Conservation (phyloP, 2,113 vertebrate species). For the Chamaea fasciata region DNA sequence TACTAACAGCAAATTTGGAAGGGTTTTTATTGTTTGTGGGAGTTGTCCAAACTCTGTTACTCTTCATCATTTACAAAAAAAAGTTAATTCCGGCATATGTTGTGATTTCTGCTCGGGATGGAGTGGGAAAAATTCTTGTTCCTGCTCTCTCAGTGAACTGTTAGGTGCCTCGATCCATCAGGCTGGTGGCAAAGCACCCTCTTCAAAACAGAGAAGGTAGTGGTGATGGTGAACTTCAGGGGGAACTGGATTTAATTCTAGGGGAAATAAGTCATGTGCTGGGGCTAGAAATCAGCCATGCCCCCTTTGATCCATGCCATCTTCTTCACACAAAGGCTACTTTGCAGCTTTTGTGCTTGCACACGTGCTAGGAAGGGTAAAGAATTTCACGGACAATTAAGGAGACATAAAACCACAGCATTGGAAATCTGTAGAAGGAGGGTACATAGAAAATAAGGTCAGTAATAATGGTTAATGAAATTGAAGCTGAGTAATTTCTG, state of each 20-base stretch:
- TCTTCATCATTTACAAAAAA: background rate
- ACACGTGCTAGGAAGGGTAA: background rate
- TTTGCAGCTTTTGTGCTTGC: background rate
- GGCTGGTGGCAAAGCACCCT: background rate
- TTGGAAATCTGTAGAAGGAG: background rate
- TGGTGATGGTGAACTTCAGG: background rate
- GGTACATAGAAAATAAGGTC: background rate
- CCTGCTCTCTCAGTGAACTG: fast-evolving
- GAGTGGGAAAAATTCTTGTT: background rate
- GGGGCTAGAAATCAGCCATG: background rate
- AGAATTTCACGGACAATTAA: background rate
- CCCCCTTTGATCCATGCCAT: background rate
- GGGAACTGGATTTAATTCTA: background rate
- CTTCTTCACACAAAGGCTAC: background rate
- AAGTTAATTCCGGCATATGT: background rate
- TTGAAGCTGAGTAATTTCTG: background rate
- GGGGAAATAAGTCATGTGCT: fast-evolving
- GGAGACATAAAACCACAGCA: background rate
- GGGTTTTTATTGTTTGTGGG: background rate
- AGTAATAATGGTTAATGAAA: background rate
- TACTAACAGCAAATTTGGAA: background rate
- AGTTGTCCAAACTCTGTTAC: background rate
- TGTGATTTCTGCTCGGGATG: background rate
- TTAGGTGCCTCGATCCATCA: fast-evolving
- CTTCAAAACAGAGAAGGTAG: background rate